A percentile compares a stretch with the other conserved stretches of the same genome.
These are phyloP conservation scores for Meloidogyne exigua DNA, from an alignment of 1,140 invertebrate species.

Conservation along the genomic window DNA sequence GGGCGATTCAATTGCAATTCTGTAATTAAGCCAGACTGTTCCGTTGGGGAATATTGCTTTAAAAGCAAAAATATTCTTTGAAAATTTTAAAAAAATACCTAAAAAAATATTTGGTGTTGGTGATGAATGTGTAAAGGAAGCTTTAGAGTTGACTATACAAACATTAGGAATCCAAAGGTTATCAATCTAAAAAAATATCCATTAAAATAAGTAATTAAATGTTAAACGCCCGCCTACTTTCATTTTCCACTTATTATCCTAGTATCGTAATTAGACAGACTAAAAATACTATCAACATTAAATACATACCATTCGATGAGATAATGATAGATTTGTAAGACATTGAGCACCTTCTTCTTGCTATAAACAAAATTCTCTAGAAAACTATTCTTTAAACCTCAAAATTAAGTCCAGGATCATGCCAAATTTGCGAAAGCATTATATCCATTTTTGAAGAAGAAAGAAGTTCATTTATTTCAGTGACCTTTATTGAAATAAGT, in stretches of 20 bases:
- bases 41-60: slow-evolving; percentile 61
- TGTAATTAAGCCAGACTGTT: slow-evolving; percentile 61
- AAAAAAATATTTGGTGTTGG: slow-evolving; percentile 63
- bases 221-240: too few species aligned
- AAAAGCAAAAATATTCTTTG: neutral
- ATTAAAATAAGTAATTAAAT: too few species aligned
- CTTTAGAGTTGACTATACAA: slow-evolving; percentile 50
- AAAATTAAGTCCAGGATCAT: slow-evolving; percentile 60
- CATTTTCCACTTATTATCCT: too few species aligned
- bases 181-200: slow-evolving; percentile 35
- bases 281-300: too few species aligned
- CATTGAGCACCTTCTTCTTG: slow-evolving; percentile 62
- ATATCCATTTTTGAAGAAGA: slow-evolving; percentile 63
- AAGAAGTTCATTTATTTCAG: slow-evolving; percentile 60
- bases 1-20: slow-evolving; percentile 59
- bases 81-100: neutral
- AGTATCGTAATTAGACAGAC: too few species aligned
- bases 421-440: slow-evolving; percentile 61
- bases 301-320: slow-evolving; percentile 53
- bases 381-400: slow-evolving; percentile 32
- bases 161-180: slow-evolving; percentile 54
- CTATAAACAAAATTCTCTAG: slow-evolving; percentile 25
- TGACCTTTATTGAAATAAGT: slow-evolving; percentile 24
- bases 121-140: slow-evolving; percentile 56
- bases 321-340: slow-evolving; percentile 58